These are phyloP conservation scores for Tuta absoluta DNA, from an alignment of 2,888 invertebrate genomes.

Conservation along the genomic window DNA sequence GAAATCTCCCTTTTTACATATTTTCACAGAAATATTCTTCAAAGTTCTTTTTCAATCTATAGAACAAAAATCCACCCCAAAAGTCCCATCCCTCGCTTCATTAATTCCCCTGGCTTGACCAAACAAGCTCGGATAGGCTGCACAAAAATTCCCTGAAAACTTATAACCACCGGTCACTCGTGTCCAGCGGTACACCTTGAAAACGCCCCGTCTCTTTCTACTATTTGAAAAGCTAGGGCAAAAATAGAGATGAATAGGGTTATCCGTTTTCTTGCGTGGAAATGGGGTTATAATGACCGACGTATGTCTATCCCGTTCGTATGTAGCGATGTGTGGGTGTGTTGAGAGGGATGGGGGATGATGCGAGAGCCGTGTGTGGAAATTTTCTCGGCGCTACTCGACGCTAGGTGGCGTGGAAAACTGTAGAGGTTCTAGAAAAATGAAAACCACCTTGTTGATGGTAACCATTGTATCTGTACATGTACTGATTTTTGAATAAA, in stretches of 20 bases:
- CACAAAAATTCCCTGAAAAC: conserved; percentile 51
- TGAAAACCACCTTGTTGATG: neutral
- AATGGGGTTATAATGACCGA: conserved; percentile 62
- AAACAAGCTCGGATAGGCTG: conserved; percentile 67
- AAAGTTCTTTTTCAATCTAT: neutral
- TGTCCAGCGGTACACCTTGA: conserved; percentile 61
- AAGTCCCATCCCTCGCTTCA: conserved; percentile 9
- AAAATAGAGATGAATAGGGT: conserved; percentile 75
- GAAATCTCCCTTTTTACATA: too few relatives aligned
- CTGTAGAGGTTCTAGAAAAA: neutral
- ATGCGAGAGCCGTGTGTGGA: conserved; percentile 47
- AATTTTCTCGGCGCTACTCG: conserved; percentile 67
- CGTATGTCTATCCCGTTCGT: conserved; percentile 73
- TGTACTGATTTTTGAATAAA: too few relatives aligned
- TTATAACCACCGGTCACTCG: conserved; percentile 57
- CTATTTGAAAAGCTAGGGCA: conserved; percentile 50
- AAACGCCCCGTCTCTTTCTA: conserved; percentile 59
- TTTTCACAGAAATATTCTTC: neutral
- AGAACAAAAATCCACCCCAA: neutral
- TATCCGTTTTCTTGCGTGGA: conserved; percentile 72
- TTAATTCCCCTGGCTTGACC: conserved; percentile 48
- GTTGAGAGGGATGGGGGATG: conserved; percentile 69
- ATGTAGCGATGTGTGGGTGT: conserved; percentile 69
- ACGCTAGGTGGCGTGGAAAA: conserved; percentile 71
- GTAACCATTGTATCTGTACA: neutral